Percentiles rank a stretch among this genome's conserved stretches.
phyloP scores from a whole-genome alignment of 1,140 invertebrate species.

The Trichoplusia ni region DNA sequence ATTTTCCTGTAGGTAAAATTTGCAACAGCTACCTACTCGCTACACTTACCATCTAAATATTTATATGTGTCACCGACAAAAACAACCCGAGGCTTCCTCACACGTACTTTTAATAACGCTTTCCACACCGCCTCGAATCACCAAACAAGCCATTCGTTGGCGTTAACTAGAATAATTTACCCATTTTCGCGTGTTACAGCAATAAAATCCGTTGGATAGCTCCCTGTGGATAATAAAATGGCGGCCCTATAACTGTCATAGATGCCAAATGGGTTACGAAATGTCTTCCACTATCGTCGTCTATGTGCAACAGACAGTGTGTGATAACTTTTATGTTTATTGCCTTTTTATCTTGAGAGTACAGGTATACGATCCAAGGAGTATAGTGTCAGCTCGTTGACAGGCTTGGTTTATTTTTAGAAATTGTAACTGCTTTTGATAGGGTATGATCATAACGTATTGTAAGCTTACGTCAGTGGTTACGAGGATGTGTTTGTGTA shows the following conservation, averaged over 20 bases:
- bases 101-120: too few relatives aligned
- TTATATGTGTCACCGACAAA: too few relatives aligned
- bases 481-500: too few relatives aligned
- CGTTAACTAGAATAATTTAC: conserved; percentile 33
- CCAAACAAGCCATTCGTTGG: conserved; percentile 21
- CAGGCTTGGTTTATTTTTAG: too few relatives aligned
- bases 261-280: conserved; percentile 10
- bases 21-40: too few relatives aligned
- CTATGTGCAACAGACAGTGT: conserved; percentile 27
- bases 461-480: too few relatives aligned
- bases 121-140: conserved; percentile 10
- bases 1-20: too few relatives aligned
- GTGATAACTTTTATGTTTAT: conserved; percentile 26
- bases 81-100: too few relatives aligned
- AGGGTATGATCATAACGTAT: too few relatives aligned
- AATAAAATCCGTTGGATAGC: conserved; percentile 24
- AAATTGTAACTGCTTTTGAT: too few relatives aligned
- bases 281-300: conserved; percentile 14
- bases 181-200: conserved; percentile 30
- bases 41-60: too few relatives aligned
- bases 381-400: too few relatives aligned
- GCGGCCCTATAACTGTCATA: conserved; percentile 15
- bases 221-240: conserved; percentile 25
- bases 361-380: conserved; percentile 26
- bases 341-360: conserved; percentile 11